Evolutionary conservation across 2,888 invertebrate species (phyloP).

Genomic region (Cheiracanthium punctorium): DNA sequence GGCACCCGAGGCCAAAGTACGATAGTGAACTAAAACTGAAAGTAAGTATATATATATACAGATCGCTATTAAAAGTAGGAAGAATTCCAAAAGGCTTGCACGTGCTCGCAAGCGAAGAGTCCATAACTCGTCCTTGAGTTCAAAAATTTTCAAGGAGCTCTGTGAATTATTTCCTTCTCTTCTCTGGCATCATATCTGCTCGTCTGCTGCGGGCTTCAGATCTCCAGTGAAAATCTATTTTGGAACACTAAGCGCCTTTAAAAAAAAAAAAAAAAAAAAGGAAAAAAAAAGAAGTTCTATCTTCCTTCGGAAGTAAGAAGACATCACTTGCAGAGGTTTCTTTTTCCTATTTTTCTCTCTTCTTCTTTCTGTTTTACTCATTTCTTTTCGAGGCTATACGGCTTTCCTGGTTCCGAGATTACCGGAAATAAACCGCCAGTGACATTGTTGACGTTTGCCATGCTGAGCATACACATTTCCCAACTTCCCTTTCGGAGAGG

Average conservation of each 20-base stretch:
- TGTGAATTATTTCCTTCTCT: constrained; percentile 35
- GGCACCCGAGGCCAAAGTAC: background rate
- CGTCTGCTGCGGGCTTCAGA: constrained; percentile 43
- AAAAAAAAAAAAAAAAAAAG: too few relatives aligned
- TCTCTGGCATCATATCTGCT: constrained; percentile 58
- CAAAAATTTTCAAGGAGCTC: constrained; percentile 30
- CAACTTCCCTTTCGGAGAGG: background rate
- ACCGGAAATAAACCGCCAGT: constrained; percentile 58
- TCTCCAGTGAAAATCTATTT: constrained; percentile 32
- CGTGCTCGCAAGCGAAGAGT: constrained; percentile 27
- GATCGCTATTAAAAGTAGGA: constrained; percentile 3
- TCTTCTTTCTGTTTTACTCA: background rate
- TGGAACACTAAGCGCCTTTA: constrained; percentile 26
- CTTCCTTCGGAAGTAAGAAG: constrained; percentile 22
- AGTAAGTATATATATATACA: too few relatives aligned
- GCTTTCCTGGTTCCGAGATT: constrained; percentile 24
- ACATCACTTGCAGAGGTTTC: constrained; percentile 16
- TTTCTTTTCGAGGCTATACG: background rate
- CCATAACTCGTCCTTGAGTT: constrained; percentile 49
- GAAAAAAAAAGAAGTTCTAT: constrained; percentile 34
- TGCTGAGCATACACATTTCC: constrained; percentile 18
- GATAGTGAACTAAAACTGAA: background rate
- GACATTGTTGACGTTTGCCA: constrained; percentile 41
- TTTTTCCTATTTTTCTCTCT: background rate
- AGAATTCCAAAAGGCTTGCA: constrained; percentile 24